Evolutionary conservation across 2,797 vertebrate genomes (phyloP), one percentile per base, ranked within the genome.

Genomic region (Micromesistius poutassou): DNA sequence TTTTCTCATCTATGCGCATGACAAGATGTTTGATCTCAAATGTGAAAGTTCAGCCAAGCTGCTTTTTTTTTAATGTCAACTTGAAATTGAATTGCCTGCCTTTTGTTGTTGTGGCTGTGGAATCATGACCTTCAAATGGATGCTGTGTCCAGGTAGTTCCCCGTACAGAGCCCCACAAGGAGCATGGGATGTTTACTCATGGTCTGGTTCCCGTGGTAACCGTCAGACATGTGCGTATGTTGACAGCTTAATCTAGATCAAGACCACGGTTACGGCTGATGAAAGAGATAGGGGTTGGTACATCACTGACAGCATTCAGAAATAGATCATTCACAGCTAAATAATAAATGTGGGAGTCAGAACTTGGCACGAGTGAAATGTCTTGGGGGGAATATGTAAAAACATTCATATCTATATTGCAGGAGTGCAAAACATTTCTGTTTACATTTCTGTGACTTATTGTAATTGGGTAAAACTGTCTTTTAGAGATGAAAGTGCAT

Each of bases 391-490:
- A 22, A 62, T 62, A 62, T 62, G 55, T 62, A 62, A 6, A 62
- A 62, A 62, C n/a, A 62, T 62, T 62, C 22, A 62, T 62, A 62
- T 62, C 10, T 62, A 25, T 62, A 81, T 77, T 50, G 28, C 79
- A 84, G 75, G 76, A 88, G 73, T 85, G 50, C 55, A 62, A 62
- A 72, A 81, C 36, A 73, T 84, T 80, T 74, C 78, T 81, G 83
- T 92, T 91, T 89, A 91, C 42, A 74, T 83, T 77, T 84, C 86
- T 91, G 88, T 84, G 78, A 86, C 73, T 75, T 75, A 81, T 84
- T 78, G 80, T 78, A 74, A 78, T 30, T 36, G 36, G 76, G 86
- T 90, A 80, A 82, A 77, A 73, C 35, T 78, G 30, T 33, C 73
- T 83, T 89, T 88, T 78, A 78, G 79, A 83, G 79, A 46, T 76